phyloP scores from a whole-genome alignment of 2,888 invertebrate genomes.

The Odontomyia ornata region DNA sequence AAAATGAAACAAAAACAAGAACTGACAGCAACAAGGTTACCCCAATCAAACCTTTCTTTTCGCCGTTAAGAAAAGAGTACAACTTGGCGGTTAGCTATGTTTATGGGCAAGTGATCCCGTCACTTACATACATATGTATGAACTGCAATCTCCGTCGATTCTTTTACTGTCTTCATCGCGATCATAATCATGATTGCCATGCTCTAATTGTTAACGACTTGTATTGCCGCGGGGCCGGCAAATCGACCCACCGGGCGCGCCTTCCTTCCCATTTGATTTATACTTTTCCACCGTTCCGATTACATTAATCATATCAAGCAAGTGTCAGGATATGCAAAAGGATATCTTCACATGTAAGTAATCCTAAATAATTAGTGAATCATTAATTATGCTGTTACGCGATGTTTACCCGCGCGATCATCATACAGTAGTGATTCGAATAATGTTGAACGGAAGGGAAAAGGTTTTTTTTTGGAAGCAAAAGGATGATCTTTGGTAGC shows the following conservation, averaged over 20 bases:
- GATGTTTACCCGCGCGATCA: conserved; percentile 39
- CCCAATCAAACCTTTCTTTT: conserved; percentile 24
- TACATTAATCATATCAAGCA: conserved; percentile 53
- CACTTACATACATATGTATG: background rate
- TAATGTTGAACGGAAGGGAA: background rate
- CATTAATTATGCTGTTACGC: conserved; percentile 54
- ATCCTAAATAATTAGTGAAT: conserved; percentile 56
- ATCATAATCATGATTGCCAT: conserved; percentile 36
- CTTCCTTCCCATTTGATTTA: background rate
- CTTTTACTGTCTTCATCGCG: conserved; percentile 30
- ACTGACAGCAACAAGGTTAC: conserved; percentile 39
- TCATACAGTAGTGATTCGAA: background rate
- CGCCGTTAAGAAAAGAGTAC: background rate
- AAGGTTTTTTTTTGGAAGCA: too few relatives aligned
- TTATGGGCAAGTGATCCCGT: conserved; percentile 16
- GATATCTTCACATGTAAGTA: conserved; percentile 41
- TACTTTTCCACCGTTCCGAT: conserved; percentile 48
- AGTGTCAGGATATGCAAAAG: conserved; percentile 46
- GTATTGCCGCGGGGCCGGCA: conserved; percentile 31
- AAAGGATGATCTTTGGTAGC: background rate
- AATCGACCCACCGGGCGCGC: background rate
- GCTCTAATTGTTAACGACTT: conserved; percentile 49
- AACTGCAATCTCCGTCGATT: conserved; percentile 13
- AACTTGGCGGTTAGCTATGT: conserved; percentile 29
- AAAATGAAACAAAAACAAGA: conserved; percentile 48